Evolutionary conservation across 2,888 invertebrate species (phyloP), one percentile per base, ranked within the genome.

Genomic region (Sinopyrophorus schimmeli): DNA sequence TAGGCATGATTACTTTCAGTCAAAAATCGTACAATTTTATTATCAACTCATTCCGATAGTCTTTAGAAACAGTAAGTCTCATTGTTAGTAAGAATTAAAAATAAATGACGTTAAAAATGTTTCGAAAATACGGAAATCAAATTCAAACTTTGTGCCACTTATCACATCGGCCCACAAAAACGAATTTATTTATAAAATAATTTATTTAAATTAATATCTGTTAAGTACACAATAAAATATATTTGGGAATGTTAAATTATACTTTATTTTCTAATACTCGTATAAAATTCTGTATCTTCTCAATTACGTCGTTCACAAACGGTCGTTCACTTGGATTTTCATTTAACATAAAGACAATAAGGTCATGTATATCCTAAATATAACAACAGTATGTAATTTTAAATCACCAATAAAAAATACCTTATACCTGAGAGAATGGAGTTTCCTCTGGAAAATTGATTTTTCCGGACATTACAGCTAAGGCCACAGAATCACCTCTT

Each of bases 401-500:
- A n/a, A n/a, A n/a, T 1, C 10, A 11, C 3, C 10, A 34, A 5
- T n/a, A 5, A 27, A 27, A 16, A 16, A 24, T 3, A 23, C 10
- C 21, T 16, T 24, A 14, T 69, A 80, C 80, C 69, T 83, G 76
- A 40, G 78, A 75, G 67, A 82, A 89, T 47, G 82, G 81, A 1
- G 82, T 77, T 60, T 78, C 79, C 59, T 83, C 82, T 7, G 88
- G 87, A 73, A 89, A 87, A 65, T 77, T 76, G 3, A 89, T 73
- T 59, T 82, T 85, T 37, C 87, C 87, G 62, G 86, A 87, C 46
- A 89, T 80, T 20, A 89, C 89, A 44, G 92, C 92, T 55, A 93
- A 73, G 24, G 92, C 91, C 6, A 93, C 88, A 59, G 90, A 90
- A 70, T 91, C 91, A 1, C 92, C 92, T 60, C 87, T 77, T 69